A percentile compares a stretch with the other conserved stretches of the same genome.
phyloP scores from a whole-genome alignment of 2,888 invertebrate species.

The Drymonia ruficornis region DNA sequence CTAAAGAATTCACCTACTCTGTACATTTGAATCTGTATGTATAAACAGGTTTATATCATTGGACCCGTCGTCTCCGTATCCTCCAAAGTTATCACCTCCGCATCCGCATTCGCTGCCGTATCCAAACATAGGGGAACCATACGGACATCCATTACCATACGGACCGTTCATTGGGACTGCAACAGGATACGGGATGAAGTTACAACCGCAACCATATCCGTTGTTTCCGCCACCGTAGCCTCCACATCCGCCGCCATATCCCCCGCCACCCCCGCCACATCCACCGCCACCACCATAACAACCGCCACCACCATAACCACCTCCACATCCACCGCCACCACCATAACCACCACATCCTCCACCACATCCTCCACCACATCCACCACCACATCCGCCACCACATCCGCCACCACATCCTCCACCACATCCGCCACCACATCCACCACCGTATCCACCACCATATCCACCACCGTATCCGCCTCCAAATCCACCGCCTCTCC shows the following conservation, averaged over 20 bases:
- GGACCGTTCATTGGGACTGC: constrained; percentile 14
- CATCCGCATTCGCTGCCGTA: neutral
- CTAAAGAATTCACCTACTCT: too few species aligned
- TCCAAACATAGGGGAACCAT: neutral
- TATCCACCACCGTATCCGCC: constrained; percentile 25
- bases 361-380: constrained; percentile 14
- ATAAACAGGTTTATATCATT: constrained; percentile 29
- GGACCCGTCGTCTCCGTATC: constrained; percentile 9
- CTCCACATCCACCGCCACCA: constrained; percentile 18
- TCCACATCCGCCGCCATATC: constrained; percentile 18
- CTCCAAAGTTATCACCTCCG: neutral
- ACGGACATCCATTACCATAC: constrained; percentile 11
- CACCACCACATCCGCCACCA: constrained; percentile 7
- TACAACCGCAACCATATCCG: constrained; percentile 11
- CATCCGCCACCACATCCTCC: constrained; percentile 18
- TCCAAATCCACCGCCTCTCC: constrained; percentile 31
- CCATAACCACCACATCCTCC: constrained; percentile 20
- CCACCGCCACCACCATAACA: constrained; percentile 18
- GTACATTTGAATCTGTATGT: constrained; percentile 19
- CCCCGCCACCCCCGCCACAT: constrained; percentile 19
- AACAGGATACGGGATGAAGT: constrained; percentile 32
- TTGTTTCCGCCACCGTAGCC: constrained; percentile 13
- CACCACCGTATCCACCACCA: constrained; percentile 22
- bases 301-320: constrained; percentile 17
- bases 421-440: constrained; percentile 24